A percentile compares a stretch with the other conserved stretches of the same genome.
Evolutionary conservation across 2,113 vertebrate species (phyloP).

Genomic region (Indicator maculatus): DNA sequence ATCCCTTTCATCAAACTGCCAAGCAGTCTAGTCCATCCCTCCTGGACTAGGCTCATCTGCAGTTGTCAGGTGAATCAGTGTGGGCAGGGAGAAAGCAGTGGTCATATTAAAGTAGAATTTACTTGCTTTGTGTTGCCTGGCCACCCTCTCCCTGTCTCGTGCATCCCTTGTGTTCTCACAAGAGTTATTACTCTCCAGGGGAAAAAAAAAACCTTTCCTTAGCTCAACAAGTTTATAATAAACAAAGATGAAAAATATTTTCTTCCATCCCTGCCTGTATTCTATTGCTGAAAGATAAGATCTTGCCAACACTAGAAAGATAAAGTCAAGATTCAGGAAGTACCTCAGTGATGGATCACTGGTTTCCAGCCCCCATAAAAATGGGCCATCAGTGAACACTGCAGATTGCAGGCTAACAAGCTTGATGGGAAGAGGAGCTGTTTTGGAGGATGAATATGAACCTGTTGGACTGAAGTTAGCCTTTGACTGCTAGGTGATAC

Average conservation of each 20-base stretch:
- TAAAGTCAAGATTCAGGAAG: background rate
- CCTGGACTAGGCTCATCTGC: background rate
- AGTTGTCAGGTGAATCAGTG: background rate
- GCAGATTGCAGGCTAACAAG: background rate
- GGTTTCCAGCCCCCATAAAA: background rate
- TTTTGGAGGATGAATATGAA: background rate
- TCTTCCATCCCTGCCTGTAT: background rate
- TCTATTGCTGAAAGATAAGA: background rate
- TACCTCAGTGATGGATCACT: background rate
- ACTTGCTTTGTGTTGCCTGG: background rate
- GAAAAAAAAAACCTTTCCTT: background rate
- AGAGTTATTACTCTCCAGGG: background rate
- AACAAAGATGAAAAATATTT: background rate
- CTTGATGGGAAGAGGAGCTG: background rate
- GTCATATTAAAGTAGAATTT: background rate
- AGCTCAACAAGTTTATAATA: background rate
- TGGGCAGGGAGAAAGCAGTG: background rate
- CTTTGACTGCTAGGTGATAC: background rate
- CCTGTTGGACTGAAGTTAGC: background rate
- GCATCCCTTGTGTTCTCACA: background rate
- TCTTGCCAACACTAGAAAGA: background rate
- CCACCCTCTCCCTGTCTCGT: background rate
- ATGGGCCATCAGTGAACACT: background rate
- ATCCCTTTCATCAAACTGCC: background rate
- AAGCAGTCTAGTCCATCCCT: background rate